phyloP scores from a whole-genome alignment of 2,113 vertebrate genomes.

The Monarcha castaneiventris region DNA sequence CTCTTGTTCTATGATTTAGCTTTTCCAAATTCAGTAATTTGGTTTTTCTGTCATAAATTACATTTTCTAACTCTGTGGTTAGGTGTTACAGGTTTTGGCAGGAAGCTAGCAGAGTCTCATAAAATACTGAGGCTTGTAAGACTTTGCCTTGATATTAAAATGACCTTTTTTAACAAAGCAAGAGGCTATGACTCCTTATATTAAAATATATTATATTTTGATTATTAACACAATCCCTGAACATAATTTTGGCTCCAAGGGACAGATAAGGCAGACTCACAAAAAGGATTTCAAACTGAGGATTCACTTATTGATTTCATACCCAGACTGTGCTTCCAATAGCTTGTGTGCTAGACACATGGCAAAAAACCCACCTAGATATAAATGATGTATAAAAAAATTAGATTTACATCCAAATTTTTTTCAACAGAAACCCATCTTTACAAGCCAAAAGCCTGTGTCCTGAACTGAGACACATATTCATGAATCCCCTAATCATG shows the following conservation, averaged over 20 bases:
- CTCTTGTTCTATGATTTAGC: neutral
- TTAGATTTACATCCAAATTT: neutral
- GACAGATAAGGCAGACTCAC: neutral
- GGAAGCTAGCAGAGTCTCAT: neutral
- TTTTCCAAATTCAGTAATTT: neutral
- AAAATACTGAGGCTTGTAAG: neutral
- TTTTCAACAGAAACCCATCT: neutral
- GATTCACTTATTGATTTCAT: neutral
- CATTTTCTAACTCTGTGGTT: neutral
- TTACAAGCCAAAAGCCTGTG: neutral
- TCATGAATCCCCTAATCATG: neutral
- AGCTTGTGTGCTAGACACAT: neutral
- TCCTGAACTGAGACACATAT: neutral
- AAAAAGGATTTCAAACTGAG: neutral
- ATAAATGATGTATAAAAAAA: neutral
- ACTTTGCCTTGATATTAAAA: slow-evolving; percentile 22
- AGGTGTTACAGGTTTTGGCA: neutral
- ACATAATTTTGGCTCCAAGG: neutral
- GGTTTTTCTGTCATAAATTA: neutral
- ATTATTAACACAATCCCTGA: neutral
- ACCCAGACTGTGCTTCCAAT: neutral
- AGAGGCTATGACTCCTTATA: neutral
- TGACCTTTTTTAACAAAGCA: neutral
- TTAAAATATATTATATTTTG: neutral
- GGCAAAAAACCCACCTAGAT: neutral